A percentile compares a stretch with the other conserved stretches of the same genome.
phyloP scores from a whole-genome alignment of 2,888 invertebrate genomes.

The Ochropleura plecta region DNA sequence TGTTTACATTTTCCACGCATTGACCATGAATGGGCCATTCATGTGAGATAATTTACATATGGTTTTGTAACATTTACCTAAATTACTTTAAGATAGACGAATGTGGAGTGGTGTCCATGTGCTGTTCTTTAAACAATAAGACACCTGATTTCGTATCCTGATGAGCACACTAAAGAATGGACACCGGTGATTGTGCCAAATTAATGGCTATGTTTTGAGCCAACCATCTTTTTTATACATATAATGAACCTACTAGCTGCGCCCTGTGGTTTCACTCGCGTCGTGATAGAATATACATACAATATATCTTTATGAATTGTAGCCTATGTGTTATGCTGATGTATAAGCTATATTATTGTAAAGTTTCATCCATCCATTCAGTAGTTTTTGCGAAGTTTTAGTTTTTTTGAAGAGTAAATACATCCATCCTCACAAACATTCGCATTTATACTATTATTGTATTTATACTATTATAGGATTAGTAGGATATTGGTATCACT shows the following conservation, averaged over 20 bases:
- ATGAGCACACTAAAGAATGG: neutral
- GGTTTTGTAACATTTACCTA: conserved; percentile 76
- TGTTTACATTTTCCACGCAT: conserved; percentile 49
- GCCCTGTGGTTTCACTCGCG: too few species aligned
- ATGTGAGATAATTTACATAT: conserved; percentile 35
- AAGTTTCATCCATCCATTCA: too few species aligned
- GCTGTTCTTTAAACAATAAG: neutral
- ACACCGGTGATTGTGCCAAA: neutral
- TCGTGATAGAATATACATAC: too few species aligned
- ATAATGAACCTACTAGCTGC: neutral
- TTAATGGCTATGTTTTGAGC: neutral
- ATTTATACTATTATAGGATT: too few species aligned
- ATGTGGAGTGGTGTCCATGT: neutral
- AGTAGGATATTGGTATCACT: too few species aligned
- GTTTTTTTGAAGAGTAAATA: too few species aligned
- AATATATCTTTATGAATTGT: too few species aligned
- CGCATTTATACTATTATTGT: too few species aligned
- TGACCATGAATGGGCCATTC: conserved; percentile 35
- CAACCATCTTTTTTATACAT: neutral
- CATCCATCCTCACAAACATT: too few species aligned
- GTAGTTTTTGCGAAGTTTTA: too few species aligned
- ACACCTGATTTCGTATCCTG: neutral
- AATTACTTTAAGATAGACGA: conserved; percentile 68
- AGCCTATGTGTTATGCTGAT: too few species aligned
- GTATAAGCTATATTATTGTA: too few species aligned